phyloP scores from a whole-genome alignment of 2,888 invertebrate species.

The Andrena chrysosceles region DNA sequence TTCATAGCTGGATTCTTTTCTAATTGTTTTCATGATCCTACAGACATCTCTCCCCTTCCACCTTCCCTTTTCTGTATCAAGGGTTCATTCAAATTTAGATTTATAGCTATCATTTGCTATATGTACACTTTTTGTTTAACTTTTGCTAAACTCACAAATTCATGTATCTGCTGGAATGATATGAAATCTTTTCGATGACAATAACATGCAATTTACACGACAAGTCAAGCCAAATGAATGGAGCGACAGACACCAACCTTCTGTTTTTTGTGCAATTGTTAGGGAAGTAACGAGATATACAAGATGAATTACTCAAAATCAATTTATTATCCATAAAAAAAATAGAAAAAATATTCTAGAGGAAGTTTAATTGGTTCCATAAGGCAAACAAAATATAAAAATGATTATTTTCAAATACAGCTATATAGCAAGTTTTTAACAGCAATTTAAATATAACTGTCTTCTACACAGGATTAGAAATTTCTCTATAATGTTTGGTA shows the following conservation, averaged over 20 bases:
- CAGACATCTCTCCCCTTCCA: not conserved
- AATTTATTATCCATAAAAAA: not conserved
- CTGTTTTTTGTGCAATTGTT: not conserved
- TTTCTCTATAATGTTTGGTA: no score
- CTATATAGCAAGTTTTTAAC: not conserved
- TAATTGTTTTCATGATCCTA: conserved; percentile 15
- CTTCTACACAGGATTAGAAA: no score
- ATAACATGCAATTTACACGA: conserved; percentile 50
- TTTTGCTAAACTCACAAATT: not conserved
- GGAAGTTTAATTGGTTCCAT: not conserved
- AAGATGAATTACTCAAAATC: not conserved
- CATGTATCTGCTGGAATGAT: not conserved
- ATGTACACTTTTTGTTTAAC: not conserved
- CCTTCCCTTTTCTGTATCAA: conserved; percentile 5
- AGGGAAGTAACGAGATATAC: not conserved
- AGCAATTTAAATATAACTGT: no score
- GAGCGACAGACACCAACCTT: conserved; percentile 32
- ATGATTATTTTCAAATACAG: not conserved
- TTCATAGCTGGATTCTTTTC: conserved; percentile 29
- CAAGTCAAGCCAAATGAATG: conserved; percentile 71
- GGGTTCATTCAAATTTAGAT: conserved; percentile 18
- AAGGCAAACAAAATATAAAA: not conserved
- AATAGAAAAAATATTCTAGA: not conserved
- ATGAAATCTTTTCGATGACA: conserved; percentile 27
- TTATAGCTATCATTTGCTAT: not conserved